Conservation (phyloP, 2,888 invertebrate species). For the Cheilosia vernalis region DNA sequence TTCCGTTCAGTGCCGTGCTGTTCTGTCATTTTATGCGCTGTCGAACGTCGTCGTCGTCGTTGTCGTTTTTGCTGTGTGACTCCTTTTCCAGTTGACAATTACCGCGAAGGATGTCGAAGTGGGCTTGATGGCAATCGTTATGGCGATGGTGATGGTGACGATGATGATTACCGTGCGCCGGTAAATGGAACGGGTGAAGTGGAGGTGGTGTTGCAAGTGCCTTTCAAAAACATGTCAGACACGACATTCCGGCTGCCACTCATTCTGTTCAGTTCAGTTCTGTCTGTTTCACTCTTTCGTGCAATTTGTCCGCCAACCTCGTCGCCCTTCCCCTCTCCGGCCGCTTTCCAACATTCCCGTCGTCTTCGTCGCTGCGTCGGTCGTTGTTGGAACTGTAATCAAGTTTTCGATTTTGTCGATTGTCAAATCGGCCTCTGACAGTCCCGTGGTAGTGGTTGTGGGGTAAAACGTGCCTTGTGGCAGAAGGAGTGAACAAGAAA, state of each 20-base stretch:
- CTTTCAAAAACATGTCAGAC: constrained; percentile 75
- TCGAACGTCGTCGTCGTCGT: constrained; percentile 32
- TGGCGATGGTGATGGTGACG: constrained; percentile 62
- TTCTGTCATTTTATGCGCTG: constrained; percentile 57
- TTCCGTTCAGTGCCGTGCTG: constrained; percentile 39
- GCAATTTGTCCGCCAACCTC: constrained; percentile 68
- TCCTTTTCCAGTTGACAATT: constrained; percentile 75
- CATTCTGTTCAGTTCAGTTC: constrained; percentile 55
- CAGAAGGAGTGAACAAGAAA: constrained; percentile 57
- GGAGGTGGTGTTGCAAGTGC: constrained; percentile 66
- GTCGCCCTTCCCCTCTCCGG: constrained; percentile 15
- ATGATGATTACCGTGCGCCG: constrained; percentile 56
- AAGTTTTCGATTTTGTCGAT: constrained; percentile 75
- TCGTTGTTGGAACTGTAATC: constrained; percentile 65
- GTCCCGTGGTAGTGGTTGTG: constrained; percentile 42
- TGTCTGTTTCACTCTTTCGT: constrained; percentile 48
- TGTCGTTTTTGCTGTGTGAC: constrained; percentile 39
- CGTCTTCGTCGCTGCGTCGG: not conserved
- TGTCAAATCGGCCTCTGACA: constrained; percentile 73
- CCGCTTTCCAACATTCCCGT: not conserved
- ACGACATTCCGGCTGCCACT: constrained; percentile 75
- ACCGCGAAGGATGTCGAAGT: constrained; percentile 73
- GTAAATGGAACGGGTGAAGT: constrained; percentile 53
- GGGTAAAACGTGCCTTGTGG: constrained; percentile 23
- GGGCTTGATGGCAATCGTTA: constrained; percentile 72